phyloP scores from a whole-genome alignment of 2,888 invertebrate species.

The Temnothorax ravouxi region DNA sequence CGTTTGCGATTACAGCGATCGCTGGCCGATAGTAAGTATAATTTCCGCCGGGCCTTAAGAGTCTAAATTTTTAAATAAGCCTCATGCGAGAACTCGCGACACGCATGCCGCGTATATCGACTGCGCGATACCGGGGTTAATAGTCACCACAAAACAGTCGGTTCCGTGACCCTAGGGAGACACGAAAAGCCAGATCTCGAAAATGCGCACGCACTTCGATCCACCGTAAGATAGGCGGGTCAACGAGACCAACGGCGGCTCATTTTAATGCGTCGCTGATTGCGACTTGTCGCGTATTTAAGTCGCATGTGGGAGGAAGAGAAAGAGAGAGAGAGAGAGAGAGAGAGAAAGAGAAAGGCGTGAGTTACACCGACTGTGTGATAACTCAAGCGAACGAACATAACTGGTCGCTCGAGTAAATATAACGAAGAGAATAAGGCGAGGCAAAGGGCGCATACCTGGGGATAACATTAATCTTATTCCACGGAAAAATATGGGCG shows the following conservation, averaged over 20 bases:
- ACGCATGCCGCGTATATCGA: constrained; percentile 28
- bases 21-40: constrained; percentile 26
- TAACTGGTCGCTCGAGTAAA: constrained; percentile 32
- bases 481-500: constrained; percentile 51
- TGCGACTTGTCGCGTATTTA: constrained; percentile 57
- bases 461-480: constrained; percentile 56
- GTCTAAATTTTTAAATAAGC: constrained; percentile 48
- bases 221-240: constrained; percentile 59
- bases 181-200: constrained; percentile 50
- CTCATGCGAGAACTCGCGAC: constrained; percentile 26
- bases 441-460: constrained; percentile 1
- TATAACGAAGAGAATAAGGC: constrained; percentile 38
- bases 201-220: constrained; percentile 60
- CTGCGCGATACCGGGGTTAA: constrained; percentile 52
- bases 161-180: constrained; percentile 56
- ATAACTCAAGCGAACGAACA: constrained; percentile 60
- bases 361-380: constrained; percentile 51
- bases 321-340: constrained; percentile 8
- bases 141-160: constrained; percentile 37
- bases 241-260: constrained; percentile 56
- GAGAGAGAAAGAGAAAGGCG: constrained; percentile 1
- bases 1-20: constrained; percentile 48
- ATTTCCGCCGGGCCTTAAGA: constrained; percentile 38
- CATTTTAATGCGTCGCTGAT: constrained; percentile 69
- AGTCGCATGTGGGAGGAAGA: constrained; percentile 57